Conservation (phyloP, 2,797 vertebrate genomes). For the Syndactyla subalaris region DNA sequence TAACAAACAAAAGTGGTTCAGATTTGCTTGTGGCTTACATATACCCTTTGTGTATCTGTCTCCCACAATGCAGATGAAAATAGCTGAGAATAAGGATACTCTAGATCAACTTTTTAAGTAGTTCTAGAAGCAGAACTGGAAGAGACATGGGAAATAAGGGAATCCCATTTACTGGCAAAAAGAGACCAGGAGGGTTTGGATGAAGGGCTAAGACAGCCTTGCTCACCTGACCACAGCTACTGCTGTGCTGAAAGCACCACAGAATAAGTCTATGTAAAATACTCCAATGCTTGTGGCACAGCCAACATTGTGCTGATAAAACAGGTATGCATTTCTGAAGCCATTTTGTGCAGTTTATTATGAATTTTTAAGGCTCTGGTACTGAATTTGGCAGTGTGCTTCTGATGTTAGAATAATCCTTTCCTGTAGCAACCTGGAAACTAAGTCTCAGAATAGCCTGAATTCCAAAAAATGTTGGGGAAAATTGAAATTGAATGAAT, state of each 20-base stretch:
- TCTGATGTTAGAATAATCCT: background rate
- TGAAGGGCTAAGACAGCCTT: background rate
- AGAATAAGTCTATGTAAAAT: background rate
- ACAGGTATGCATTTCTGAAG: background rate
- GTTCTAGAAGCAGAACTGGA: background rate
- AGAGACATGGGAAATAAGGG: background rate
- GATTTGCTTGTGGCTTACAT: background rate
- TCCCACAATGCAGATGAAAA: background rate
- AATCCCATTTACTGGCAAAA: background rate
- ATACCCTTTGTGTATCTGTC: background rate
- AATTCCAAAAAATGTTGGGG: background rate
- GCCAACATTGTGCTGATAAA: accelerated
- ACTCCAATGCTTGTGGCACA: background rate
- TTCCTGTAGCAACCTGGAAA: background rate
- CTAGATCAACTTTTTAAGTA: background rate
- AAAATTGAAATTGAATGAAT: background rate
- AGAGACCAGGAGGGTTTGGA: background rate
- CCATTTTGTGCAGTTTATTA: background rate
- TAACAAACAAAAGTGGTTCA: background rate
- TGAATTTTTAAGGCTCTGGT: background rate
- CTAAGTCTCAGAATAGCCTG: background rate
- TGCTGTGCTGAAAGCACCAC: background rate
- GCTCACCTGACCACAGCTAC: background rate
- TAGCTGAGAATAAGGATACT: background rate
- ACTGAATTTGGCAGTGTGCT: background rate